Percentiles rank a stretch among this genome's conserved stretches.
Conservation (phyloP, 1,140 invertebrate genomes). For the Antheraea mylitta region DNA sequence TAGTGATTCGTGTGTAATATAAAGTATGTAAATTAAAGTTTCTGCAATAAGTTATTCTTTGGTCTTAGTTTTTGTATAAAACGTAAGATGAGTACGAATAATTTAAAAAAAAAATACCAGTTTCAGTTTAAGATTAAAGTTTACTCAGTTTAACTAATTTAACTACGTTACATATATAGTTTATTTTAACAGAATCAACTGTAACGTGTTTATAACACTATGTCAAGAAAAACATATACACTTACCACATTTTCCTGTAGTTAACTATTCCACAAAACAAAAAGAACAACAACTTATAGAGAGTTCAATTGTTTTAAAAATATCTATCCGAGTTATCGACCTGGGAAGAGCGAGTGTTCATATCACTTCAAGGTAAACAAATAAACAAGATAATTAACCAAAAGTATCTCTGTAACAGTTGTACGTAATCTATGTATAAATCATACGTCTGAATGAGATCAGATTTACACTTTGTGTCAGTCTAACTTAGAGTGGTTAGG, state of each 20-base stretch:
- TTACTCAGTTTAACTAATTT: no score
- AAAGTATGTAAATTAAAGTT: no score
- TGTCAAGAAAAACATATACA: neutral
- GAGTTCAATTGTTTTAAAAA: neutral
- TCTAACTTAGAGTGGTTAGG: neutral
- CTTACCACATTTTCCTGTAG: neutral
- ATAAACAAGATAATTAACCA: constrained; percentile 7
- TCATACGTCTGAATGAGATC: neutral
- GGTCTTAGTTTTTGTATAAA: no score
- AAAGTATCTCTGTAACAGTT: neutral
- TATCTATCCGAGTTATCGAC: neutral
- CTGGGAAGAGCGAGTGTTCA: neutral
- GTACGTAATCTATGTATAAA: neutral
- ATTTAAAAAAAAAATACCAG: no score
- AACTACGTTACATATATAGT: no score
- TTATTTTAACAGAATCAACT: no score
- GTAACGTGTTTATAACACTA: no score
- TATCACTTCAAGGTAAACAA: constrained; percentile 8
- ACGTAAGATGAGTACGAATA: no score
- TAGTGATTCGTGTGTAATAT: no score
- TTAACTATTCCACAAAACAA: neutral
- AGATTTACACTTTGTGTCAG: neutral
- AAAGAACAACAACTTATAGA: neutral
- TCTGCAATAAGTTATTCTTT: no score
- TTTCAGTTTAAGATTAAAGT: no score